Base-by-base conservation (phyloP, 2,888 invertebrate genomes). In the Dicycla oo region DNA sequence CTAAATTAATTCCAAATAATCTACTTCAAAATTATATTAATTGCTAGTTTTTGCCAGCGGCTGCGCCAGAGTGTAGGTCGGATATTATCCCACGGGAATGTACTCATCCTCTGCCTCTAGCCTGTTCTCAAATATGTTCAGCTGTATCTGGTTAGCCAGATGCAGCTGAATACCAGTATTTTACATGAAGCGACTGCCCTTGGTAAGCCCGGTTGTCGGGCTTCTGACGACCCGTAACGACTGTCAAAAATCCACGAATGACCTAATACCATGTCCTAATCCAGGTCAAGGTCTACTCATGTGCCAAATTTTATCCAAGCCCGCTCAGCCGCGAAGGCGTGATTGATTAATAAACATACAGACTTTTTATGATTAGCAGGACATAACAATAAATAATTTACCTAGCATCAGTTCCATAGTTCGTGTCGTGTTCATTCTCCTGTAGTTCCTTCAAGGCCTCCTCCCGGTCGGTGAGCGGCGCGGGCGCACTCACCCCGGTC, bases 401-500 rank as follows among this genome's bases (percentile, higher is more conserved):
- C 96, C 96, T 97, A 0, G 98, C 97, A 89, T 98, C 98, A 3
- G 98, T 97, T 79, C 97, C 97, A 78, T 98, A 98, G 85, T 98
- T 98, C 0, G 98, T 97, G 87, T 97, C 96, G 20, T 96, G 96
- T 91, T 98, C 98, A 63, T 97, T 97, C 86, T 97, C 97, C 80
- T 97, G 97, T 1, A 99, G 92, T 90, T 98, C 98, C 67, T 97
- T 97, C 51, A 98, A 92, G 86, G 98, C 98, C 89, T 98, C 98
- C 90, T 99, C 99, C 2, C 98, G 97, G 67, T 97, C 97, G 0
- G 99, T 99, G 66, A 99, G 96, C 0, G 99, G 99, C 5, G 98
- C 99, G 0, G 99, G 99, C 0, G 98, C 98, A 63, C 97, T 97
- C 71, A 97, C 97, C 10, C 98, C 97, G 79, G 96, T 97, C 86